These are phyloP conservation scores for Lordiphosa clarofinis DNA, from an alignment of 1,140 invertebrate species.

Conservation along the genomic window DNA sequence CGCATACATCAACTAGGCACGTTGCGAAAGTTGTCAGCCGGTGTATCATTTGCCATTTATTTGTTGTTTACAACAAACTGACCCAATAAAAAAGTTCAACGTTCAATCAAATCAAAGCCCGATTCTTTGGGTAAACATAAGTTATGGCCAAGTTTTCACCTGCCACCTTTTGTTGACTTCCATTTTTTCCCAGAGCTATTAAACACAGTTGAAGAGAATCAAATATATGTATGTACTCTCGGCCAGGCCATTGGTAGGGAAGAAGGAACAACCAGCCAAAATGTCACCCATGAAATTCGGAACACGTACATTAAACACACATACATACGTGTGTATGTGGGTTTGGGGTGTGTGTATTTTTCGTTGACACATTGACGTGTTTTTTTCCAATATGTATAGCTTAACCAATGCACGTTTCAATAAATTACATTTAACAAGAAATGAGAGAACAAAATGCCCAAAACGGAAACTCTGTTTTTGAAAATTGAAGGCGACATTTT, in stretches of 20 bases:
- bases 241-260: constrained; percentile 16
- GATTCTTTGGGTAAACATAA: constrained; percentile 32
- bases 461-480: not conserved
- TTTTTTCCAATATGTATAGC: constrained; percentile 28
- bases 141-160: constrained; percentile 35
- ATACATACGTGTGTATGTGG: constrained; percentile 7
- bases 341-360: constrained; percentile 28
- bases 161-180: constrained; percentile 12
- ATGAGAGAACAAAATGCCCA: constrained; percentile 13
- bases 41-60: constrained; percentile 26
- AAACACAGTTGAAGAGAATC: constrained; percentile 46
- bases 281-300: constrained; percentile 42
- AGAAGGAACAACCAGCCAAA: constrained; percentile 1
- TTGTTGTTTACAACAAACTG: constrained; percentile 6
- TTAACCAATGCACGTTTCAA: constrained; percentile 50
- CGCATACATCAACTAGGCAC: constrained; percentile 37
- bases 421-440: constrained; percentile 60
- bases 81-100: constrained; percentile 36
- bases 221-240: constrained; percentile 25
- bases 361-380: constrained; percentile 34
- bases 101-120: constrained; percentile 42
- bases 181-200: constrained; percentile 23
- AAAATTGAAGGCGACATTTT: not conserved
- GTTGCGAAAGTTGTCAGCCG: constrained; percentile 17
- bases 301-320: constrained; percentile 51